Evolutionary conservation across 2,797 vertebrate genomes (phyloP), one percentile per base, ranked within the genome.

Genomic region (Intellagama lesueurii): DNA sequence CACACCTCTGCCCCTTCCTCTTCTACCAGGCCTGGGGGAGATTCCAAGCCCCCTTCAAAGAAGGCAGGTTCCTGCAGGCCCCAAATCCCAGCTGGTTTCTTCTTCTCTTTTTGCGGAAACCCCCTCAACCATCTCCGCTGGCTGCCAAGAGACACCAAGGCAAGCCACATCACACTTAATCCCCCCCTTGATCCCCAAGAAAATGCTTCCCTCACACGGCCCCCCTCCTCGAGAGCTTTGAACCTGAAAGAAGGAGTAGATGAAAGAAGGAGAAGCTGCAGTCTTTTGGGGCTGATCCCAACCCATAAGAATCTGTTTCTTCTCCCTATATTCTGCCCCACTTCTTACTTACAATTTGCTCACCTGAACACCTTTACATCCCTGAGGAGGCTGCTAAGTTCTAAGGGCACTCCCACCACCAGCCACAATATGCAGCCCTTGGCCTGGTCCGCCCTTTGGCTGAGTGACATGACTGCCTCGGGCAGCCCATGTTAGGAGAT

Each of bases 41-140:
- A 90, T 90, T 90, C 84, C 84, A 86, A 86, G 79, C 56, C 79
- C 89, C 89, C 89, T 90, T 90, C 89, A 82, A 77, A 90, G 72
- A 60, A 68, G 70, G 89, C 89, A 90, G 89, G 89, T 90, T 90
- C 40, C 79, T 90, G 89, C 89, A 90, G 84, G 89, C 32, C 89
- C 89, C 79, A 86, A 77, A 86, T 82, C 89, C 80, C 80, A 90
- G 89, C 89, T 86, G 84, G 88, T n/a, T 76, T 60, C 24, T 75
- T 47, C 66, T 72, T 44, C 40, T 19, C 19, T 49, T 26, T 68
- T 81, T 88, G 24, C 40, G 84, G 84, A 90, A 90, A 90, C 69
- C 89, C 89, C 89, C 89, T 86, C 84, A 86, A 28, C 84, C 60
- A 52, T 77, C 60, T 24, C 16, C 1, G 7, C 28, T 47, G 35